Conservation (phyloP, 2,888 invertebrate species). For the Tridacna gigas region DNA sequence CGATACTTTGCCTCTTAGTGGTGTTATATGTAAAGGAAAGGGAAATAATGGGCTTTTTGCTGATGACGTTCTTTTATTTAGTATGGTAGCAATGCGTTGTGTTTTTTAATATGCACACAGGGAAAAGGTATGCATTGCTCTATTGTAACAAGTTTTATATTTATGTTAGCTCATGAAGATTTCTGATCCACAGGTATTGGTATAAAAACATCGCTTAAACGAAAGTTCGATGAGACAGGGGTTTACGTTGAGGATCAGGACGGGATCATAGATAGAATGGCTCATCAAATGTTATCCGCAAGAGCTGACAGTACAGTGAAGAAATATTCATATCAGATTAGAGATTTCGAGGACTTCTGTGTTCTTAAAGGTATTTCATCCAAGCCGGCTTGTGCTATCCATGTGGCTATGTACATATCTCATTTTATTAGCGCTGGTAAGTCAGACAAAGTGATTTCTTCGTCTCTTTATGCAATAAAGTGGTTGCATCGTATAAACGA, state of each 20-base stretch:
- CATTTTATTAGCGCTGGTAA: background rate
- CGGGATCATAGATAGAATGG: background rate
- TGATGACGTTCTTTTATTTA: too few species aligned
- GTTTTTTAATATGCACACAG: too few species aligned
- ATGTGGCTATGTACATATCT: conserved; percentile 20
- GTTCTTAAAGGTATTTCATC: background rate
- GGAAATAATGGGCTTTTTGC: too few species aligned
- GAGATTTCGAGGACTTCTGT: background rate
- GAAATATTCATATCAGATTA: conserved; percentile 3
- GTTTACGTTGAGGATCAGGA: background rate
- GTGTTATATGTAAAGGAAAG: too few species aligned
- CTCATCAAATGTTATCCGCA: background rate
- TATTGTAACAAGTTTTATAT: too few species aligned
- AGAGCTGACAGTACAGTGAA: background rate
- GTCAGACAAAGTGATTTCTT: conserved; percentile 8
- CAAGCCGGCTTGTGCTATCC: conserved; percentile 7
- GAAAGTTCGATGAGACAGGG: background rate
- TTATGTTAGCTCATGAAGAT: too few species aligned
- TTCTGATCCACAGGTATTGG: conserved; percentile 23
- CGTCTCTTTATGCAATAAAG: too few species aligned
- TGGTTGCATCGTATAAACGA: too few species aligned
- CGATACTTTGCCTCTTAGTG: too few species aligned
- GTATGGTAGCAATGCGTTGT: too few species aligned
- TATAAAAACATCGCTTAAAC: conserved; percentile 3
- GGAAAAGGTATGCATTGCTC: too few species aligned